Evolutionary conservation across 2,113 vertebrate species (phyloP).

Genomic region (Willisornis vidua): DNA sequence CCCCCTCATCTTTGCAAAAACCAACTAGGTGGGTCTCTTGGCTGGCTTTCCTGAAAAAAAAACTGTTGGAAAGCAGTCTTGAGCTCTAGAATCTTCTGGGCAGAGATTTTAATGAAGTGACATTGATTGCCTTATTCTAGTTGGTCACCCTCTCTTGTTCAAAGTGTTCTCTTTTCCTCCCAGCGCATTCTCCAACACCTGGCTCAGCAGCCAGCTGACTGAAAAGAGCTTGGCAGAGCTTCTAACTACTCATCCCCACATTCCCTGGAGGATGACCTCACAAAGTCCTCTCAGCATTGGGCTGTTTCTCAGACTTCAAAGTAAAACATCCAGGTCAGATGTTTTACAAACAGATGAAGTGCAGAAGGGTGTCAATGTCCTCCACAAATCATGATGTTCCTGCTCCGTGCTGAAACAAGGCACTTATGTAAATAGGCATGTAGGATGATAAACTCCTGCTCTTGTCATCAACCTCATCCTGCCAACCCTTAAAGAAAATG

Average conservation of each 20-base stretch:
- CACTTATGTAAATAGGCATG: neutral
- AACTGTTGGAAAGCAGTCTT: neutral
- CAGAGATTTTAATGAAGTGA: neutral
- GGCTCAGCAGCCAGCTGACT: neutral
- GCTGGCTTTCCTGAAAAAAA: neutral
- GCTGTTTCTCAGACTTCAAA: neutral
- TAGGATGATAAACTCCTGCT: neutral
- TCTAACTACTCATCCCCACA: neutral
- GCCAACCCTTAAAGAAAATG: neutral
- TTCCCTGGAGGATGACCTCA: neutral
- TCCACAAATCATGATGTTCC: neutral
- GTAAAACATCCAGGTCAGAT: neutral
- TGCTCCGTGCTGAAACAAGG: neutral
- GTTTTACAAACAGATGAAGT: neutral
- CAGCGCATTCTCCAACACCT: neutral
- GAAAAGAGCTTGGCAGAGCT: neutral
- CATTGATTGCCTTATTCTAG: neutral
- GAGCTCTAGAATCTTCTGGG: neutral
- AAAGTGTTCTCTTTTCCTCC: neutral
- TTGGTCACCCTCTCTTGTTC: neutral
- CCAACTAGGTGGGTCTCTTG: neutral
- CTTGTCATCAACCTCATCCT: neutral
- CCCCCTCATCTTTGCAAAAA: neutral
- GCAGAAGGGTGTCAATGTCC: rapidly evolving
- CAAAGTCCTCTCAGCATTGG: neutral